Base-by-base conservation (phyloP, 2,113 vertebrate genomes). In the Vireo altiloquus region DNA sequence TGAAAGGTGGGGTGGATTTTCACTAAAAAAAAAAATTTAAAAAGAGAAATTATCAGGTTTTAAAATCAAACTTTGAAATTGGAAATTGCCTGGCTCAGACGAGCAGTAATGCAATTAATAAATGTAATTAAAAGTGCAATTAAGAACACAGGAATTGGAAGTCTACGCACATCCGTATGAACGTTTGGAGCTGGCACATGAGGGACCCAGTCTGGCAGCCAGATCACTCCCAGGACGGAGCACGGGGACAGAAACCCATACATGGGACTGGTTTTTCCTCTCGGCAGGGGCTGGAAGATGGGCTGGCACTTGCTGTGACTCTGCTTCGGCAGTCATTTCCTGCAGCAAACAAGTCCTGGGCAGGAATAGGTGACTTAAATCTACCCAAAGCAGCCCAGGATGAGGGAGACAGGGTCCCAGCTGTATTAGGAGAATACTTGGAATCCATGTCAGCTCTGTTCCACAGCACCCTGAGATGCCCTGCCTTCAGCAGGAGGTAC, bases 31-130 rank as follows among this genome's bases (percentile, higher is more conserved):
- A 20, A 39, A 49, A 50, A 30, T 5, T 9, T 5, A 27, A 19
- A 65, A 61, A 50, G 54, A 82, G 47, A 96, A 96, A 96, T 93
- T 80, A 93, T 37, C 91, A 83, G 82, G 86, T 93, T 96, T 95
- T 78, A 59, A 86, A 94, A 95, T 96, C 94, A 90, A 78, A 94
- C 94, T 92, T 84, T 78, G 77, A 94, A 96, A 96, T 96, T 94
- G 95, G 87, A 96, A 96, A 96, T 95, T 96, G 90, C 86, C 87
- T 92, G 93, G 89, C 93, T 92, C 0, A 0, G 39, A 54, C 44
- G 27, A 64, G 52, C 68, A 22, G 69, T 93, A 95, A 97, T 93
- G 80, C 86, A 93, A 83, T 93, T 94, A 97, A 97, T 96, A 95
- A 93, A 94, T 63, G 88, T 94, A 94, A 96, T 95, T 92, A 91